Evolutionary conservation across 2,888 invertebrate genomes (phyloP).

Genomic region (Eilema depressum): DNA sequence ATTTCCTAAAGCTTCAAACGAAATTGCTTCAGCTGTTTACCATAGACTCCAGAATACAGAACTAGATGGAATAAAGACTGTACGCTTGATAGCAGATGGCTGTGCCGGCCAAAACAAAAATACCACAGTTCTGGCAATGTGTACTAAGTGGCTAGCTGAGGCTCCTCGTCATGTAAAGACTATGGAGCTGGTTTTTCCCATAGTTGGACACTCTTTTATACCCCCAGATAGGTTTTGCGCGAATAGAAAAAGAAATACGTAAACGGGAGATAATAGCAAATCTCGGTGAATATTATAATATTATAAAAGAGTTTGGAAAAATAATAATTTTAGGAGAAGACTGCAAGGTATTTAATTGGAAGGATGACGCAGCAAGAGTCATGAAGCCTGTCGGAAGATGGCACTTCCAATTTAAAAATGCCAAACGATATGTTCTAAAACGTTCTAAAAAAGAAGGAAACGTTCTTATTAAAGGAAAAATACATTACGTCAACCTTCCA

Average conservation of each 20-base stretch:
- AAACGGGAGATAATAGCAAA: constrained; percentile 15
- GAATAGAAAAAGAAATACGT: constrained; percentile 28
- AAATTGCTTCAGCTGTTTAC: constrained; percentile 22
- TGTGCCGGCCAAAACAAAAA: constrained; percentile 41
- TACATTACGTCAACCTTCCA: constrained; percentile 11
- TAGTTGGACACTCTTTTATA: constrained; percentile 30
- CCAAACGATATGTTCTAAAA: constrained; percentile 8
- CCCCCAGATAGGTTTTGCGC: constrained; percentile 29
- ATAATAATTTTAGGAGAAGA: constrained; percentile 9
- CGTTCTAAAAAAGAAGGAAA: constrained; percentile 9
- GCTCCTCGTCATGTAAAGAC: constrained; percentile 13
- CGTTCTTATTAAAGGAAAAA: constrained; percentile 11
- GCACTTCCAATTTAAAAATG: constrained; percentile 15
- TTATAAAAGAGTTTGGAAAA: constrained; percentile 2
- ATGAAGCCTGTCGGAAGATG: constrained; percentile 12
- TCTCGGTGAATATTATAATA: constrained; percentile 10
- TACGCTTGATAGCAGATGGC: constrained; percentile 36
- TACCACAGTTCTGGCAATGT: constrained; percentile 27
- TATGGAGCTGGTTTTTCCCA: constrained; percentile 29
- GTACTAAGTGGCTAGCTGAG: constrained; percentile 14
- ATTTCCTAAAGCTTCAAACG: constrained; percentile 22
- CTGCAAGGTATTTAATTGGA: constrained; percentile 13
- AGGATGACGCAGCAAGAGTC: constrained; percentile 6
- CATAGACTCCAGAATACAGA: constrained; percentile 25
- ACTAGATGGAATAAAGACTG: constrained; percentile 22